A percentile compares a stretch with the other conserved stretches of the same genome.
Evolutionary conservation across 2,888 invertebrate genomes (phyloP).

Genomic region (Noctua comes): DNA sequence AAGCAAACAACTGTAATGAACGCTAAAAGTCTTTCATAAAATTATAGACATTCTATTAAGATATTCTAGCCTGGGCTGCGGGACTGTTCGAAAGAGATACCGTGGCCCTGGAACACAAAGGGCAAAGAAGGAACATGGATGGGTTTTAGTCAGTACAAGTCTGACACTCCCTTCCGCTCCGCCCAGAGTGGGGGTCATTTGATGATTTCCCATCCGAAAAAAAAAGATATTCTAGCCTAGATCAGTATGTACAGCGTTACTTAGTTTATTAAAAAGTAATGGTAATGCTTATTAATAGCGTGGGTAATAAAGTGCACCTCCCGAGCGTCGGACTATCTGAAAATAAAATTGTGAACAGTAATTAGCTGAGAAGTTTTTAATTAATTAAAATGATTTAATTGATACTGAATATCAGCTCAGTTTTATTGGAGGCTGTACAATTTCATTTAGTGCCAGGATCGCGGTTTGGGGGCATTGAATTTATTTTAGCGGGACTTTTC

Average conservation of each 20-base stretch:
- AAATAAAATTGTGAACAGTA: constrained; percentile 58
- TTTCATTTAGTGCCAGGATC: constrained; percentile 22
- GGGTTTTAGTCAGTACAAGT: no score
- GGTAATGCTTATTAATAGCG: constrained; percentile 47
- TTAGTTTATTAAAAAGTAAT: constrained; percentile 48
- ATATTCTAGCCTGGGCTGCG: no score
- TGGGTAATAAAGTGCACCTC: constrained; percentile 50
- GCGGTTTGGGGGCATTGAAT: constrained; percentile 24
- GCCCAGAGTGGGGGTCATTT: no score
- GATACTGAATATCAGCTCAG: constrained; percentile 21
- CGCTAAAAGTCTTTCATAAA: constrained; percentile 45
- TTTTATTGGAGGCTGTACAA: constrained; percentile 24
- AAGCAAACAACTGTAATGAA: constrained; percentile 31
- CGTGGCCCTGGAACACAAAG: no score
- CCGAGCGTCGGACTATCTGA: constrained; percentile 65
- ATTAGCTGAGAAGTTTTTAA: constrained; percentile 44
- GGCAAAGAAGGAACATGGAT: no score
- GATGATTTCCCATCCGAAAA: no score
- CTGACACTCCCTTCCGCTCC: no score
- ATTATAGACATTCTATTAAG: constrained; percentile 33
- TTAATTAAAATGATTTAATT: constrained; percentile 41
- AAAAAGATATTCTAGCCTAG: constrained; percentile 39
- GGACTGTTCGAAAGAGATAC: no score
- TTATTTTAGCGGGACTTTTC: constrained; percentile 11
- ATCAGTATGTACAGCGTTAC: constrained; percentile 38